phyloP scores from a whole-genome alignment of 2,888 invertebrate species.

The Synanthedon formicaeformis region DNA sequence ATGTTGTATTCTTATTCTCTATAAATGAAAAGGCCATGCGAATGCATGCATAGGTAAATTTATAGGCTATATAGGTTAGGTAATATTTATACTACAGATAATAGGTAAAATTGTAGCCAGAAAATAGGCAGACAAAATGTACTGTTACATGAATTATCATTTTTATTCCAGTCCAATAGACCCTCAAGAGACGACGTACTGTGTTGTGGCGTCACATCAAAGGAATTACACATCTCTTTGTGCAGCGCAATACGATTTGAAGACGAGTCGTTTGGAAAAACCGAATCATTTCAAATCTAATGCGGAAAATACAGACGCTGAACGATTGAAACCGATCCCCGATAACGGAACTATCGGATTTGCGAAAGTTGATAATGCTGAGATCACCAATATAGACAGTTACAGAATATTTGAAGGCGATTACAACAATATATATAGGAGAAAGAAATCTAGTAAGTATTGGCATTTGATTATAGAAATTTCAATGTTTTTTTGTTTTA shows the following conservation, averaged over 20 bases:
- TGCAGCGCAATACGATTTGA: conserved; percentile 48
- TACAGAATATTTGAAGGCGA: conserved; percentile 27
- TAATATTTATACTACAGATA: no score
- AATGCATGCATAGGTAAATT: no score
- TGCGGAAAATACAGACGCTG: neutral
- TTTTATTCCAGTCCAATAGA: conserved; percentile 49
- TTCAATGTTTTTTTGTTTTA: neutral
- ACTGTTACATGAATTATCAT: no score
- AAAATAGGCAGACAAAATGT: no score
- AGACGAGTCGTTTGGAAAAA: conserved; percentile 23
- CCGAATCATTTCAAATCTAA: conserved; percentile 3
- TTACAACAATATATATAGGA: conserved; percentile 36
- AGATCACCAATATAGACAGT: neutral
- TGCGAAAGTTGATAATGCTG: neutral
- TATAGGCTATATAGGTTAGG: no score
- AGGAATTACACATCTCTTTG: conserved; percentile 59
- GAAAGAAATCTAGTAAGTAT: conserved; percentile 52
- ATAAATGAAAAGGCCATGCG: no score
- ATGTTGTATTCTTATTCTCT: no score
- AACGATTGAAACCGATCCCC: conserved; percentile 10
- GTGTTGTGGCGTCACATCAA: conserved; percentile 51
- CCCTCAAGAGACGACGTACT: conserved; percentile 55
- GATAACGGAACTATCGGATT: neutral
- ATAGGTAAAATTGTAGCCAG: no score
- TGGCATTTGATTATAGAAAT: neutral